A percentile compares a stretch with the other conserved stretches of the same genome.
Conservation (phyloP, 92 coral and sea anemone species). For the Epizoanthus stellaris region DNA sequence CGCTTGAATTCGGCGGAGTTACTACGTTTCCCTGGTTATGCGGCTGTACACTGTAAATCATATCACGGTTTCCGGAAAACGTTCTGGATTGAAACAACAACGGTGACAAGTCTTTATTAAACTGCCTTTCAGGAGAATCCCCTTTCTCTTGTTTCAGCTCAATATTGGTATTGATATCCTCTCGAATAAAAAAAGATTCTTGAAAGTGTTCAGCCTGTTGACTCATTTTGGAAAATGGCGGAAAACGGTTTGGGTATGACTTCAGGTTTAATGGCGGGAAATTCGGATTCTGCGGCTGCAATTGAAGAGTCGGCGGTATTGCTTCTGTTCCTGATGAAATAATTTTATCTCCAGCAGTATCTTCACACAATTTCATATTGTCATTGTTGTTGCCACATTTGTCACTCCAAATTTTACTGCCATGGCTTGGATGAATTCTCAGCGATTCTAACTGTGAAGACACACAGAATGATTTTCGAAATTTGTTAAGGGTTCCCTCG, state of each 20-base stretch:
- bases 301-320: neutral
- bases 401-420: neutral
- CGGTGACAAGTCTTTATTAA: no score
- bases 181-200: neutral
- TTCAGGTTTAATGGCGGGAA: constrained; percentile 30
- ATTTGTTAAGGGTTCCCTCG: neutral
- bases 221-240: neutral
- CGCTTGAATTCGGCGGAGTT: neutral
- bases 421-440: neutral
- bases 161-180: neutral
- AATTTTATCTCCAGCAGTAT: neutral
- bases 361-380: neutral
- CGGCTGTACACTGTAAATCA: neutral
- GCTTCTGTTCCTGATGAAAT: neutral
- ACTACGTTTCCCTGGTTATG: neutral
- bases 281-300: constrained; percentile 8
- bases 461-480: neutral
- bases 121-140: neutral
- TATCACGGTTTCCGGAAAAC: neutral
- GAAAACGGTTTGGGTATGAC: neutral
- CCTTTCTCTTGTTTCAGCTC: neutral
- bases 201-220: neutral
- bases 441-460: neutral
- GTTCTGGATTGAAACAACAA: neutral
- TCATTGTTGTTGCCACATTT: neutral